phyloP scores from a whole-genome alignment of 2,797 vertebrate species.

The Acestrorhynchus altus region DNA sequence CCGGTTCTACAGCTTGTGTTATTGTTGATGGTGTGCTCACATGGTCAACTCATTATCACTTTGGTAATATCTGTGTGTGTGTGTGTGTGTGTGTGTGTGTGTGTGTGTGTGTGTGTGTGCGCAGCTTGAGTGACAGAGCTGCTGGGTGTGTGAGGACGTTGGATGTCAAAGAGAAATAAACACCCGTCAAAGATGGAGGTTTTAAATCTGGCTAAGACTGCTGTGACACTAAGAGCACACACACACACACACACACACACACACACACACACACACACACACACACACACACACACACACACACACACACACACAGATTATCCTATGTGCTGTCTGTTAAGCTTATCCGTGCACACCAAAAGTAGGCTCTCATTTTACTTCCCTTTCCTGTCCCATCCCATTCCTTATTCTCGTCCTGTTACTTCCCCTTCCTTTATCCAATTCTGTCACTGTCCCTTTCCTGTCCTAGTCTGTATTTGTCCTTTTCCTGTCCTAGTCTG shows the following conservation, averaged over 20 bases:
- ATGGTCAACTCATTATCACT: no score
- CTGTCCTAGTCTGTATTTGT: not conserved
- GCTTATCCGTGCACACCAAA: not conserved
- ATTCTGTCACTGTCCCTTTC: not conserved
- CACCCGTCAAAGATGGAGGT: not conserved
- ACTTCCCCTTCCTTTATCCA: not conserved
- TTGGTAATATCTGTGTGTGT: no score
- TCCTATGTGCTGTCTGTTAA: not conserved
- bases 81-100: no score
- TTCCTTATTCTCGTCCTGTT: not conserved
- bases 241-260: constrained; percentile 8
- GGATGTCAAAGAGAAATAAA: not conserved
- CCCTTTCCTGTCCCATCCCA: not conserved
- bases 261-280: constrained; percentile 4
- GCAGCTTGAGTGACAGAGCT: not conserved
- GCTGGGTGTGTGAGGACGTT: not conserved
- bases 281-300: constrained; percentile 8
- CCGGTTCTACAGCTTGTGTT: no score
- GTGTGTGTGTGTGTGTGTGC: not conserved
- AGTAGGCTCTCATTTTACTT: not conserved
- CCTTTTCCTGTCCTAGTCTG: no score
- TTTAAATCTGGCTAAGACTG: not conserved
- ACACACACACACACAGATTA: constrained; percentile 14
- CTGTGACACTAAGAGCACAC: not conserved
- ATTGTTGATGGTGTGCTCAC: no score